These are phyloP conservation scores for Caenorhabditis sp. DNA, from an alignment of 2,888 invertebrate genomes.

Conservation along the genomic window DNA sequence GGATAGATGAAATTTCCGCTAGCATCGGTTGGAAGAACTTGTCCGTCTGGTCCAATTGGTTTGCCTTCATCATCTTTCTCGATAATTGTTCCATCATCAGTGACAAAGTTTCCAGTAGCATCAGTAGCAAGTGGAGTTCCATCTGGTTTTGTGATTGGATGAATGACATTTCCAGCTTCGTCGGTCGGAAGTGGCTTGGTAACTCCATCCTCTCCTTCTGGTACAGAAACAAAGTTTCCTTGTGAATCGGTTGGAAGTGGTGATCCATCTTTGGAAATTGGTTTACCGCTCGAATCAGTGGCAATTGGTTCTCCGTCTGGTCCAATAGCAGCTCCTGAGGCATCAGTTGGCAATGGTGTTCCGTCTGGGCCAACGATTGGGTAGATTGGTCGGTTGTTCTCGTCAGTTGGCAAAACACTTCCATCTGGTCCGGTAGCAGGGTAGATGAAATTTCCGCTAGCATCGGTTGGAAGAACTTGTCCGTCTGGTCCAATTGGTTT, in stretches of 20 bases:
- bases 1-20: constrained; percentile 48
- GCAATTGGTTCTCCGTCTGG: constrained; percentile 34
- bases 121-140: constrained; percentile 41
- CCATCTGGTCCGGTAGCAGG: constrained; percentile 33
- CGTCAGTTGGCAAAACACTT: constrained; percentile 30
- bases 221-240: constrained; percentile 37
- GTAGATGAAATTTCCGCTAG: constrained; percentile 9
- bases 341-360: constrained; percentile 35
- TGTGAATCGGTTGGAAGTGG: constrained; percentile 39
- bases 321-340: constrained; percentile 25
- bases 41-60: constrained; percentile 43
- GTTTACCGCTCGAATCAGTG: constrained; percentile 33
- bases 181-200: constrained; percentile 37
- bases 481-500: constrained; percentile 47
- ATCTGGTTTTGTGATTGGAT: constrained; percentile 35
- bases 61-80: constrained; percentile 43
- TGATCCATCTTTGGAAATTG: constrained; percentile 36
- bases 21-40: constrained; percentile 40
- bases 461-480: constrained; percentile 25
- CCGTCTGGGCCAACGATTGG: constrained; percentile 34
- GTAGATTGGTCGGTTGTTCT: constrained; percentile 16
- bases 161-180: constrained; percentile 23
- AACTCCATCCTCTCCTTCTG: constrained; percentile 9
- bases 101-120: constrained; percentile 27
- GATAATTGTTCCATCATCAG: constrained; percentile 30